Conservation (phyloP, 2,888 invertebrate genomes). For the Penaeus monodon region DNA sequence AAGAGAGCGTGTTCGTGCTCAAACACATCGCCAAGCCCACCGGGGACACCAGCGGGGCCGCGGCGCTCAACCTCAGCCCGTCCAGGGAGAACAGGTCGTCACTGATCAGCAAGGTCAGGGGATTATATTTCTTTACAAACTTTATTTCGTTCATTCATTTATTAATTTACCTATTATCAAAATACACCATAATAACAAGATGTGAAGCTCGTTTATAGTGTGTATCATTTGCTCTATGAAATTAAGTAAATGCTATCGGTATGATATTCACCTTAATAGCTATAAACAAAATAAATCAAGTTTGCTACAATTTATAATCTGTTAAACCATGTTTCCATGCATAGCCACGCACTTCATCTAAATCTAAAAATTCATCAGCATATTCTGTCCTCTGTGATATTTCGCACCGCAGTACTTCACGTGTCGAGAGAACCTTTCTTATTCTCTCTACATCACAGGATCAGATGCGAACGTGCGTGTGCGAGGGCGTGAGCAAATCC, state of each 20-base stretch:
- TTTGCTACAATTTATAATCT: too few species aligned
- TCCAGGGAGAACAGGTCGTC: conserved; percentile 25
- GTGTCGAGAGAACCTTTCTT: neutral
- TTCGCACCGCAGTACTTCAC: neutral
- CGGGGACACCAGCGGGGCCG: neutral
- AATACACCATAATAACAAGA: neutral
- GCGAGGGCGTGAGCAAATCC: conserved; percentile 35
- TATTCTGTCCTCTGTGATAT: neutral
- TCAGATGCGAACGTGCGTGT: conserved; percentile 34
- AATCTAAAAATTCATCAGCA: too few species aligned
- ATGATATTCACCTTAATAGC: too few species aligned
- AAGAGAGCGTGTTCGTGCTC: conserved; percentile 52
- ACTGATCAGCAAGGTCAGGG: conserved; percentile 38
- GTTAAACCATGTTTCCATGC: too few species aligned
- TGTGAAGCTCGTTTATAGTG: neutral
- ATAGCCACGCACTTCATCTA: too few species aligned
- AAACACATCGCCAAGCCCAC: conserved; percentile 52
- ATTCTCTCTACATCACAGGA: conserved; percentile 23
- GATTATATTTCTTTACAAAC: neutral
- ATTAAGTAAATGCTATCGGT: too few species aligned
- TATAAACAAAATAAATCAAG: too few species aligned
- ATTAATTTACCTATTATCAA: neutral
- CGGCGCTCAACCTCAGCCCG: conserved; percentile 23
- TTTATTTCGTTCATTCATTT: neutral
- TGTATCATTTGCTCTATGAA: too few species aligned